Evolutionary conservation across 2,888 invertebrate species (phyloP), one percentile per base, ranked within the genome.

Genomic region (Pandemis cinnamomeana): DNA sequence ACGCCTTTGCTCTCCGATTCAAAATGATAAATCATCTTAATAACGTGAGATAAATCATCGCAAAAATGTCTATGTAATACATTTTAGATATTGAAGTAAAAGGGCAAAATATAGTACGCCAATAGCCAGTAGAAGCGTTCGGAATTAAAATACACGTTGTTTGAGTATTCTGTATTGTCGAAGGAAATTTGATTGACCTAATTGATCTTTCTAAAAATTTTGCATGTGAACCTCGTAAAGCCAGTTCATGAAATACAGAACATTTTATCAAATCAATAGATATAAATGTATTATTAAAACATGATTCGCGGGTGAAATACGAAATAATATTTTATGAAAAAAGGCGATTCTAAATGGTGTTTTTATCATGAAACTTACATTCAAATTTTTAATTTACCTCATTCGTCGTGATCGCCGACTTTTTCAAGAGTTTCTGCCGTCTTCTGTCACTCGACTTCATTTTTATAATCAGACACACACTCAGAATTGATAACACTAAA

Each of bases 401-500:
- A 75, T 87, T 91, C 48, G 91, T 86, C 71, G 86, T 82, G 67
- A 94, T 87, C 8, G 90, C 87, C 53, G 93, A 92, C 79, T 93
- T 93, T 79, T 95, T 94, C 76, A 95, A 91, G 62, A 97, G 90
- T 83, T 96, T 96, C 83, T 97, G 96, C 76, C 97, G 94, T 48
- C 98, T 95, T 76, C 96, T 95, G 85, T 98, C 98, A 60, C 98
- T 97, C 77, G 97, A 97, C 81, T 97, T 94, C 84, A 98, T 93
- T 70, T 97, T 97, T 77, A 96, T 90, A 77, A 98, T 97, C 75
- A 98, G 91, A 79, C 96, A 95, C 69, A 97, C 94, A 86, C 97
- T 97, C 78, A 98, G 93, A 81, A 97, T 96, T 0, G 98, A 98
- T 67, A 99, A 91, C 46, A 98, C 96, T 82, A 98, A 94, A 89